Base-by-base conservation (phyloP, 2,797 vertebrate genomes). In the Sus cebifrons region DNA sequence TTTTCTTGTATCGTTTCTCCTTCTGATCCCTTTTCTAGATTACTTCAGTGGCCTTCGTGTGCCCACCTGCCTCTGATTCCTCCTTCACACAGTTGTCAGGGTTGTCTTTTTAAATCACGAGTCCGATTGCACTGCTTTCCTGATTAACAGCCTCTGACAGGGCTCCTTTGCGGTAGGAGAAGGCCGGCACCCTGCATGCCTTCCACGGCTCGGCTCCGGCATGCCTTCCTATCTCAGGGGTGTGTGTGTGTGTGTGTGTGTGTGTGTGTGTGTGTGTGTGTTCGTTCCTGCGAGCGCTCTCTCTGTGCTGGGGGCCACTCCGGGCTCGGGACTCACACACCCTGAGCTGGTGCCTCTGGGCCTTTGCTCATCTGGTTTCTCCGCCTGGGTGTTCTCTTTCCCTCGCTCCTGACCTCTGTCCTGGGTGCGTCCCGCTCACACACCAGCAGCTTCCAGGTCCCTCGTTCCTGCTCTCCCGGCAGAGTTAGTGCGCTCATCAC, bases 321-420 rank as follows among this genome's bases (percentile, higher is more conserved):
- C 23, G 52, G n/a, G 54, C 64, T 82, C n/a, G 71, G 74, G 71
- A 58, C 83, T 82, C 29, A 32, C 6, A 52, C 60, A 86, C 3
- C 14, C 73, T 62, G 23, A 8, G 13, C 20, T 16, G 1, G 17
- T 54, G 54, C 17, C 36, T 49, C 85, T 93, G 70, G 21, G 23
- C 49, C 78, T 84, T 79, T 71, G 94, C 52, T 94, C n/a, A 75
- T 15, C 23, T 9, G 8, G 2, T 67, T 14, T 11, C 85, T 1
- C 89, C 93, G 8, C 67, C 36, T 92, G 56, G n/a, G 82, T 94
- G 60, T 93, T 56, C 79, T 91, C 84, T 58, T 64, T 62, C 92
- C 65, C 62, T 2, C 74, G 91, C 90, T 96, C 20, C 25, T 85
- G 71, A 75, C 27, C 52, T 94, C 17, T 40, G 10, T 89, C 56